Percentiles rank a stretch among this genome's conserved stretches.
These are phyloP conservation scores for Neomorphus geoffroyi DNA, from an alignment of 2,797 vertebrate genomes.

Conservation along the genomic window DNA sequence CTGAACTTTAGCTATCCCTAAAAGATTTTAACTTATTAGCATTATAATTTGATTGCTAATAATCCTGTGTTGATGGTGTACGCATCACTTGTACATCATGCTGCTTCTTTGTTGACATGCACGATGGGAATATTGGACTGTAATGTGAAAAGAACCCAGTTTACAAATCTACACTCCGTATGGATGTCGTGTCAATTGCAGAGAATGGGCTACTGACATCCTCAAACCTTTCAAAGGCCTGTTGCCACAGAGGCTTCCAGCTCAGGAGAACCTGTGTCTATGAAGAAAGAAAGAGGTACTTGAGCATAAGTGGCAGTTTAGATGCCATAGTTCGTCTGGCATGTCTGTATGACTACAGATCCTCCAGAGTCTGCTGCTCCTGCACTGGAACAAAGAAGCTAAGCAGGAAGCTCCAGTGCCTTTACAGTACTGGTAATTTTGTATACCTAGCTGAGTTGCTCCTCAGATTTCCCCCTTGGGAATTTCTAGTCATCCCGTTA, in stretches of 20 bases:
- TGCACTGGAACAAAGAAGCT: not conserved
- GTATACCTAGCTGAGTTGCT: rapidly evolving
- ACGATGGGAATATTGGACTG: not conserved
- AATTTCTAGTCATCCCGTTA: not conserved
- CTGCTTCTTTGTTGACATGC: not conserved
- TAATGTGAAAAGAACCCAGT: not conserved
- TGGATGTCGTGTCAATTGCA: not conserved
- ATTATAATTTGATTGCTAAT: not conserved
- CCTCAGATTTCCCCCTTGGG: not conserved
- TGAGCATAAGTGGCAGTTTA: not conserved
- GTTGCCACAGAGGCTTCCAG: not conserved
- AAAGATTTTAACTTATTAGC: not conserved
- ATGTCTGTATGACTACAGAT: not conserved
- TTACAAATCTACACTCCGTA: not conserved
- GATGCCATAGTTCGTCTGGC: not conserved
- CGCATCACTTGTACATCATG: not conserved
- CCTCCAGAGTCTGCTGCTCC: not conserved
- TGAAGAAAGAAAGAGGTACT: not conserved
- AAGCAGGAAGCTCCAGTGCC: not conserved
- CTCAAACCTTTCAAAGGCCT: not conserved
- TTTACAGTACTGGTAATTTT: not conserved
- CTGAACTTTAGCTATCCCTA: not conserved
- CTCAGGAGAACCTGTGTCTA: not conserved
- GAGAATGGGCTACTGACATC: not conserved
- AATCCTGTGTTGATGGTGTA: not conserved